phyloP scores from a whole-genome alignment of 2,888 invertebrate species.

The Mythimna vitellina region DNA sequence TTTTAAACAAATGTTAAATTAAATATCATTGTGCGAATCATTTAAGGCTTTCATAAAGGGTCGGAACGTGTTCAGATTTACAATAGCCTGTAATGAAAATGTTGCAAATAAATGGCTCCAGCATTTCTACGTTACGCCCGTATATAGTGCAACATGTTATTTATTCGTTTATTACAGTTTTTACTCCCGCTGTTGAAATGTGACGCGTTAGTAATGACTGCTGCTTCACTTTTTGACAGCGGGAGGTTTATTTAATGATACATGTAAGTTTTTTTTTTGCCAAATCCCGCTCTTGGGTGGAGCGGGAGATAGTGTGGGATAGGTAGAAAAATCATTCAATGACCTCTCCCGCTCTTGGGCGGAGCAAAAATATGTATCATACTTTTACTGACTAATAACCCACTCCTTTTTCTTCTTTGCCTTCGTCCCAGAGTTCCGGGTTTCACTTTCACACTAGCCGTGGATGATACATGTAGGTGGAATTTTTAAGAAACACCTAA shows the following conservation, averaged over 20 bases:
- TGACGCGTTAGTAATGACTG: slow-evolving; percentile 3
- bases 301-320: too few species aligned
- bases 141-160: slow-evolving; percentile 41
- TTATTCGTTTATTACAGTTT: slow-evolving; percentile 56
- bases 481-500: too few species aligned
- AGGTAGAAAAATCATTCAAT: too few species aligned
- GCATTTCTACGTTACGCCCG: slow-evolving; percentile 25
- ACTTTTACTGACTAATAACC: too few species aligned
- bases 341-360: too few species aligned
- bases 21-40: slow-evolving; percentile 53
- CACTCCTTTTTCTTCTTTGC: too few species aligned
- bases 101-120: slow-evolving; percentile 55
- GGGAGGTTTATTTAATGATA: neutral
- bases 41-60: slow-evolving; percentile 44
- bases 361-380: too few species aligned
- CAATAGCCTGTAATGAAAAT: slow-evolving; percentile 61
- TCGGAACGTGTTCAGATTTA: slow-evolving; percentile 32
- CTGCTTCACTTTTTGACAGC: too few species aligned
- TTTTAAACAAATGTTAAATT: slow-evolving; percentile 57
- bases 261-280: neutral
- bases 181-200: slow-evolving; percentile 24
- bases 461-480: too few species aligned
- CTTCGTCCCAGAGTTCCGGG: too few species aligned
- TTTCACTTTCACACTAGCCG: too few species aligned
- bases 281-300: too few species aligned